Percentiles rank a stretch among this genome's conserved stretches.
phyloP scores from a whole-genome alignment of 2,888 invertebrate genomes.

The Zelleria hepariella region DNA sequence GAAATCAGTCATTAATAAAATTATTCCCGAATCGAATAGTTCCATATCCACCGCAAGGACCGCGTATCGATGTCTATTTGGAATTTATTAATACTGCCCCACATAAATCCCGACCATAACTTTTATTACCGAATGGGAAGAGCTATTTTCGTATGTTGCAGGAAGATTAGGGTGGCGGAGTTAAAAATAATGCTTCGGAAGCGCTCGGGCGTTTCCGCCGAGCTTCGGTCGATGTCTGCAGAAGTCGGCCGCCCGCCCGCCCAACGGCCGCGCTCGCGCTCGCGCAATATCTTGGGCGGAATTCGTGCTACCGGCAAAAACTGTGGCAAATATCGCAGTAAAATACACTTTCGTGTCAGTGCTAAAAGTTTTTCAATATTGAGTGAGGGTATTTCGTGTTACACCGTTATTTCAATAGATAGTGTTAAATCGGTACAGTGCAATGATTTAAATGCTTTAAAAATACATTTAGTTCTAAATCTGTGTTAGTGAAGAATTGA shows the following conservation, averaged over 20 bases:
- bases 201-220: slow-evolving; percentile 43
- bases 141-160: slow-evolving; percentile 3
- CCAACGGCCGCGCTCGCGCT: slow-evolving; percentile 31
- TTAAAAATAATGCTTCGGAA: slow-evolving; percentile 62
- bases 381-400: no score
- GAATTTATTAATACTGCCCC: background rate
- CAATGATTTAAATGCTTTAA: background rate
- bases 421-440: background rate
- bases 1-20: no score
- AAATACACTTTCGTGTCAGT: background rate
- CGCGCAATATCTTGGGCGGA: slow-evolving; percentile 49
- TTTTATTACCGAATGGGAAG: slow-evolving; percentile 2
- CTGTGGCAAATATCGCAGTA: background rate
- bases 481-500: background rate
- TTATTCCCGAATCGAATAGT: background rate
- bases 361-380: no score
- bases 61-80: background rate
- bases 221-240: slow-evolving; percentile 26
- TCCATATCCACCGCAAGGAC: background rate
- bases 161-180: slow-evolving; percentile 15
- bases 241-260: slow-evolving; percentile 59
- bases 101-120: background rate
- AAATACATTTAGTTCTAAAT: background rate
- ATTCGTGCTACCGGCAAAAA: background rate
- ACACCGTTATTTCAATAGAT: no score